A percentile compares a stretch with the other conserved stretches of the same genome.
Evolutionary conservation across 1,140 invertebrate genomes (phyloP).

Genomic region (Megalonaias nervosa): DNA sequence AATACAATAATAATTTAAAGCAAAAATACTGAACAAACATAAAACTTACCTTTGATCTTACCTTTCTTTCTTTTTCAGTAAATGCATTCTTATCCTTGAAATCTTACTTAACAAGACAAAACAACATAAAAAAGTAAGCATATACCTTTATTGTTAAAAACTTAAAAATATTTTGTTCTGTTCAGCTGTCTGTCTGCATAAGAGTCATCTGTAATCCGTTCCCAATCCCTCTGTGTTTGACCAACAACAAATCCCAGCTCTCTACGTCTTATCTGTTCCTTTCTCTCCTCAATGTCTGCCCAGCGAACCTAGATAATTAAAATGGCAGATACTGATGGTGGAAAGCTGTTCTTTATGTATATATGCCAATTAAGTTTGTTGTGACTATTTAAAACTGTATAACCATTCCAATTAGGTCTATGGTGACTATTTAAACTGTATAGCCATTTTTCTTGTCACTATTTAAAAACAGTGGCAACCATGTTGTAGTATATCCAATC

Average conservation of each 20-base stretch:
- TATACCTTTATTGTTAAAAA: conserved; percentile 7
- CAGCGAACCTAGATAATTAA: conserved; percentile 85
- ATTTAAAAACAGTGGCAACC: too few species aligned
- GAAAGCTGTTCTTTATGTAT: background rate
- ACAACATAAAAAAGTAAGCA: background rate
- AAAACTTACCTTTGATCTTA: too few species aligned
- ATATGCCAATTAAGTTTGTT: too few species aligned
- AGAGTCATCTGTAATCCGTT: conserved; percentile 92
- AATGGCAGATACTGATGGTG: background rate
- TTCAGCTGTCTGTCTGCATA: conserved; percentile 89
- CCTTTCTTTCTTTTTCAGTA: too few species aligned
- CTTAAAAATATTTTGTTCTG: conserved; percentile 92
- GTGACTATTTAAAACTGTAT: background rate
- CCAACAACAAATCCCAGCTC: conserved; percentile 96
- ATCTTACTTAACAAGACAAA: background rate
- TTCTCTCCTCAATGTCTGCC: conserved; percentile 96
- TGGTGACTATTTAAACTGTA: background rate
- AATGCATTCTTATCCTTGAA: too few species aligned
- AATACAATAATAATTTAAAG: too few species aligned
- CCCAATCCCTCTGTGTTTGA: conserved; percentile 88
- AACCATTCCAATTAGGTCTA: too few species aligned
- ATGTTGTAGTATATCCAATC: too few species aligned
- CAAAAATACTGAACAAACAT: too few species aligned
- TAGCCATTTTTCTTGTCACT: too few species aligned
- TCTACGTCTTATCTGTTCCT: conserved; percentile 89